A percentile compares a stretch with the other conserved stretches of the same genome.
These are phyloP conservation scores for Athalia circularis DNA, from an alignment of 2,888 invertebrate genomes.

Conservation along the genomic window DNA sequence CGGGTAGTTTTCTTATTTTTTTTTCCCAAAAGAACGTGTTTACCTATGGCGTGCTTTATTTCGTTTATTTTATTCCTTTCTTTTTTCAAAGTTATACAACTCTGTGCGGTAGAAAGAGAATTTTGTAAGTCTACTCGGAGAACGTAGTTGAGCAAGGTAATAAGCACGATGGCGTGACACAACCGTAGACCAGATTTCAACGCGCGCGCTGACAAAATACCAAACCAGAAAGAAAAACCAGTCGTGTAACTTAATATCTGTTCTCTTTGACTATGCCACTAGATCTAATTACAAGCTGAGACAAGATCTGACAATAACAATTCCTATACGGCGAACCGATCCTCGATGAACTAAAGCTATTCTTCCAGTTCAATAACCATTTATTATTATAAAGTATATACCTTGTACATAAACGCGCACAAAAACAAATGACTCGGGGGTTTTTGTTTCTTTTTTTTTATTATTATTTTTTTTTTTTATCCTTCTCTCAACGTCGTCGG, in stretches of 20 bases:
- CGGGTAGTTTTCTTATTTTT: too few relatives aligned
- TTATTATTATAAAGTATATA: background rate
- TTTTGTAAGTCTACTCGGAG: too few relatives aligned
- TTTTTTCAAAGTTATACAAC: too few relatives aligned
- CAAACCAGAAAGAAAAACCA: constrained; percentile 52
- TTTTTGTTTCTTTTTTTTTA: too few relatives aligned
- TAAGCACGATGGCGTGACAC: constrained; percentile 16
- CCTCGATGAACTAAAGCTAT: constrained; percentile 19
- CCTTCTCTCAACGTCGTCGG: too few relatives aligned
- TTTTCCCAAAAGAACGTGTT: too few relatives aligned
- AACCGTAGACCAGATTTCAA: constrained; percentile 14
- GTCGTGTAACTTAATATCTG: constrained; percentile 61
- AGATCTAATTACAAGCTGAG: constrained; percentile 63
- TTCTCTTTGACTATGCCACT: constrained; percentile 60
- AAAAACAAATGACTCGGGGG: too few relatives aligned
- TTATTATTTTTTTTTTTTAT: too few relatives aligned
- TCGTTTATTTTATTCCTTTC: too few relatives aligned
- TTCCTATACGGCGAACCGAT: constrained; percentile 59
- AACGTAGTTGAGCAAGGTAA: background rate
- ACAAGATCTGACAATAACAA: constrained; percentile 63
- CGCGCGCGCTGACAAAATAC: constrained; percentile 30
- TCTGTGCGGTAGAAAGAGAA: too few relatives aligned
- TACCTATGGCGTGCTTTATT: too few relatives aligned
- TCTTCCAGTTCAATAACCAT: constrained; percentile 37
- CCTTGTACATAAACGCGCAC: background rate